Evolutionary conservation across 2,113 vertebrate species (phyloP), one percentile per base, ranked within the genome.

Genomic region (Oreochromis tanganicae): DNA sequence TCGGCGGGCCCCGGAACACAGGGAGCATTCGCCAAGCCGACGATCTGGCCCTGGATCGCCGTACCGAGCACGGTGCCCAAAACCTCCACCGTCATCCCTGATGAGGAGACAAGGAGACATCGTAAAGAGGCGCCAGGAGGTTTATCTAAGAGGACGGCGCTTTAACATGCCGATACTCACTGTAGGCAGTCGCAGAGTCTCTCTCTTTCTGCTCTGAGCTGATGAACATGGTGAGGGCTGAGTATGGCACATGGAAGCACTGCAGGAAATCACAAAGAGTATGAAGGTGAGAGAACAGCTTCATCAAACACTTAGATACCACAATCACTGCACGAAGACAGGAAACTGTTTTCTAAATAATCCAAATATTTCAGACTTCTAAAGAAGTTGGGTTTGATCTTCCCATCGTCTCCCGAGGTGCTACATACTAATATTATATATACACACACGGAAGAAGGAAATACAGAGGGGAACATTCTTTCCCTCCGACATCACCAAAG

Each of bases 211-310:
- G 99, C 78, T 99, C 97, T 0, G 97, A 96, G 97, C 97, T 99
- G 97, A 99, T 99, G 96, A 99, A 99, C 99, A 99, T 99, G 84
- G 99, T 99, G 88, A 99, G 97, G 0, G 99, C 97, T 0, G 99
- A 99, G 95, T 99, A 99, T 4, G 99, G 99, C 87, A 99, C 99
- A 0, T 99, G 99, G 96, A 99, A 99, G 78, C 99, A 99, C 99
- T 99, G 96, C 13, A 5, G 34, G 52, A 41, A 13, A 75, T 29
- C 24, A 34, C 5, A 50, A 6, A 91, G 7, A 81, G 11, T 34
- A 17, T 79, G 2, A 63, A 43, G 24, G 43, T 54, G 46, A 82
- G 10, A 71, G 48, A 46, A 27, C 21, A 73, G 68, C 29, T 11
- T 71, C 3, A 80, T 4, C 4, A 41, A 21, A 29, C 7, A 55